Conservation (phyloP, 1,140 invertebrate species). For the Polypedilum vanderplanki region DNA sequence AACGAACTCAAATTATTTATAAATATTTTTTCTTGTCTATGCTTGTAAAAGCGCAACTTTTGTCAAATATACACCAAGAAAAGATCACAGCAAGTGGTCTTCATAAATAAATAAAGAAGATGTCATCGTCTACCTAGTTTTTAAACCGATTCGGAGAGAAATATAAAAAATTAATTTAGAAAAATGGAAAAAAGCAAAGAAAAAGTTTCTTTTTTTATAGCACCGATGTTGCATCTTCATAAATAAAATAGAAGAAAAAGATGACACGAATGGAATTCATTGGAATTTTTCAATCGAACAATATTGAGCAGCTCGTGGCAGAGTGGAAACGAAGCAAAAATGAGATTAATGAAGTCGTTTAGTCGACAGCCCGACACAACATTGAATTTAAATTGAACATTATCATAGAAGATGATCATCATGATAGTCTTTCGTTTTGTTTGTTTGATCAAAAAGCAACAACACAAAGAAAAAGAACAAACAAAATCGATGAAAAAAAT, state of each 20-base stretch:
- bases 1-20: not conserved
- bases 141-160: not conserved
- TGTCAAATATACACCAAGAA: not conserved
- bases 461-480: not conserved
- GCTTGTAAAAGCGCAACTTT: not conserved
- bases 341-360: conserved; percentile 23
- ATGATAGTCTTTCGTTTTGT: not conserved
- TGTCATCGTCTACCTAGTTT: conserved; percentile 20
- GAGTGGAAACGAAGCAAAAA: not conserved
- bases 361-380: conserved; percentile 24
- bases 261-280: not conserved
- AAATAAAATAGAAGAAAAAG: not conserved
- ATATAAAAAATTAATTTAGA: conserved; percentile 24
- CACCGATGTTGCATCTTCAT: conserved; percentile 22
- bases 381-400: conserved; percentile 28
- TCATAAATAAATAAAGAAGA: not conserved
- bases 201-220: not conserved
- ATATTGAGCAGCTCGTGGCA: conserved; percentile 2
- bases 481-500: not conserved
- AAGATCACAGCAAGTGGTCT: conserved; percentile 26
- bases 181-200: too few species aligned
- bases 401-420: conserved; percentile 3
- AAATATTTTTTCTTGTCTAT: not conserved
- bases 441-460: not conserved
- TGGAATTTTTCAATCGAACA: not conserved